Base-by-base conservation (phyloP, 2,113 vertebrate species). In the Poeciliopsis prolifica region DNA sequence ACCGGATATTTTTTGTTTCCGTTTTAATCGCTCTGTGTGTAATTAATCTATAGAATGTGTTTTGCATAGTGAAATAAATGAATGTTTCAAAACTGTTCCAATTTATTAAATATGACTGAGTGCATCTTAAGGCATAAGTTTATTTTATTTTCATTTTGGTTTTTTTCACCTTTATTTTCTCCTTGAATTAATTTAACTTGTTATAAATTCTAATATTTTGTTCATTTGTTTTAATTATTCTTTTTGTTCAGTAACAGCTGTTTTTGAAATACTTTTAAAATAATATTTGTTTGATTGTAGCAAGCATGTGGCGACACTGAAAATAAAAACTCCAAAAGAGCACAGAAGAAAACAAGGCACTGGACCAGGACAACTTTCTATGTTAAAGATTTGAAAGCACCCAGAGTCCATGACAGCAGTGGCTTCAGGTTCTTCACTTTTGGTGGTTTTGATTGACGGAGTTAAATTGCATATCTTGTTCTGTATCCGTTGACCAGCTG, bases 401-500 rank as follows among this genome's bases (percentile, higher is more conserved):
- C 5, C 22, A 19, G 17, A 54, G 48, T 54, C 48, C 22, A n/a
- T 9, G 51, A 24, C 22, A 54, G 51, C 22, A 10, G 19, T 10
- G 24, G 51, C 51, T 54, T 48, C 24, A 24, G 22, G 3, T 8
- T 3, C 24, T 58, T 54, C 6, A 78, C 65, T 24, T 33, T 66
- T 40, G 28, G 15, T 44, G 40, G 64, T 65, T 69, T 15, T 33
- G 60, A 6, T 61, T n/a, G 75, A 70, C 65, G 48, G 40, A 71
- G 75, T 44, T 74, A 60, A 58, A 75, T 62, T 63, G 30, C 62
- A 61, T 22, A 66, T 78, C 71, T 72, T 61, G 67, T 78, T 70
- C 75, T 42, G 31, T 12, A 65, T 37, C 30, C 13, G 42, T 29
- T 77, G 54, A 67, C 66, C 77, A 48, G 24, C 12, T 60, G 74